Base-by-base conservation (phyloP, 1,140 invertebrate species). In the Drosophila hydei region DNA sequence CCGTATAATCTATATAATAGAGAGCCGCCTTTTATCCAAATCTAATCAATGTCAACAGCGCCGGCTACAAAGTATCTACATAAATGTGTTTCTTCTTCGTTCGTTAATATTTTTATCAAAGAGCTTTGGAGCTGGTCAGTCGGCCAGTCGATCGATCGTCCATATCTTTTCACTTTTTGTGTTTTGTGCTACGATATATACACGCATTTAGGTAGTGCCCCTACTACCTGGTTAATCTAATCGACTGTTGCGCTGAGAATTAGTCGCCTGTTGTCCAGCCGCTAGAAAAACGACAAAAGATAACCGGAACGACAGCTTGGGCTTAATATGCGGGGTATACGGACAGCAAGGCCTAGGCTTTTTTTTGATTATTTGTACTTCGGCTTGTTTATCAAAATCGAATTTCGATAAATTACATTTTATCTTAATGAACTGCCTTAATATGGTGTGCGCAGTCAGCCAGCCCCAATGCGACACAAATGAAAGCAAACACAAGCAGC, bases 11-110 rank as follows among this genome's bases (percentile, higher is more conserved):
- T 88, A 88, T 88, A 83, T 76, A 80, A 77, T 63, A 69, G 61
- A 69, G 61, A 56, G 72, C 83, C 83, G 83, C 79, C 83, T 88
- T 87, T 88, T 87, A 87, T 87, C 83, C 83, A 87, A 88, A 87
- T 87, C 83, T 87, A 88, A 87, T 87, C 83, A 83, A 79, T 79
- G 19, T 9, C 50, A 38, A 25, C 21, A 48, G 3, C 36, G 8
- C 18, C 12, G n/a, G 4, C 23, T 25, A 18, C n/a, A 42, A 19
- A 30, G 21, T 55, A 55, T 55, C 40, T 62, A n/a, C n/a, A n/a
- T n/a, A 42, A 50, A 56, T 54, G 14, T 7, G 7, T 55, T 55
- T 3, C n/a, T 55, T 3, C n/a, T 58, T 40, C 21, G 6, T 50
- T 54, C 50, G 11, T 36, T 11, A 51, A 7, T 3, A 3, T 64